Percentiles rank a stretch among this genome's conserved stretches.
Evolutionary conservation across 30 jellyfish, hydroid and myxozoan genomes (phyloP).

Genomic region (Nemopilema nomurai): DNA sequence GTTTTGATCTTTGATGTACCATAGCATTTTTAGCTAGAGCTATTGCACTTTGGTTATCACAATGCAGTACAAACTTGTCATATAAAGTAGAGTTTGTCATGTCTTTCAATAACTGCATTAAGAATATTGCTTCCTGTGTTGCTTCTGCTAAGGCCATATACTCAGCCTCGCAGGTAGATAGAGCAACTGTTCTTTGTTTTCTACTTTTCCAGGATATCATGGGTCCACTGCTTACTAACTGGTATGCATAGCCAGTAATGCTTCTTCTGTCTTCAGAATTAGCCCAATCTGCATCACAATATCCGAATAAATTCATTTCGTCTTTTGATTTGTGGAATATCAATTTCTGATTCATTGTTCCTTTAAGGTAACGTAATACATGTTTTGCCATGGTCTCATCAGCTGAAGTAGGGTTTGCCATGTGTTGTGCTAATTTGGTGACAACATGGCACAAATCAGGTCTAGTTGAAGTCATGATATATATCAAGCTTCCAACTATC

Average conservation of each 20-base stretch:
- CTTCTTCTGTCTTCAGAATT: slow-evolving; percentile 24
- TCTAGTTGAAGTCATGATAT: slow-evolving; percentile 20
- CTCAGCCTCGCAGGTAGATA: slow-evolving; percentile 49
- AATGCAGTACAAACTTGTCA: slow-evolving; percentile 24
- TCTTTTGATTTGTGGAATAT: slow-evolving; percentile 13
- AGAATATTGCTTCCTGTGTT: slow-evolving; percentile 47
- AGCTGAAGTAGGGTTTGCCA: slow-evolving; percentile 20
- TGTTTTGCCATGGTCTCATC: slow-evolving; percentile 13
- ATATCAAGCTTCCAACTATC: slow-evolving; percentile 19
- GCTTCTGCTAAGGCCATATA: slow-evolving; percentile 29
- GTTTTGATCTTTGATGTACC: slow-evolving; percentile 42
- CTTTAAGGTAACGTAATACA: slow-evolving; percentile 27
- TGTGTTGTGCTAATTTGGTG: slow-evolving; percentile 32
- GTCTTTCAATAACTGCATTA: slow-evolving; percentile 26
- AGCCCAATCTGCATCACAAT: slow-evolving; percentile 44
- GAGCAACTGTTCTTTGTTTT: slow-evolving; percentile 39
- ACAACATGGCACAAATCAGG: slow-evolving; percentile 34
- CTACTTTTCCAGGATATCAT: slow-evolving; percentile 49
- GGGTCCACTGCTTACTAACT: slow-evolving; percentile 24
- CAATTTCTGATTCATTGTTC: slow-evolving; percentile 12
- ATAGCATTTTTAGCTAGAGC: slow-evolving; percentile 30
- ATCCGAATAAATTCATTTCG: slow-evolving; percentile 3
- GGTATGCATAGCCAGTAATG: slow-evolving; percentile 34
- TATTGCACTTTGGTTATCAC: slow-evolving; percentile 31
- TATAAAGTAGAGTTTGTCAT: slow-evolving; percentile 2